Conservation (phyloP, 2,888 invertebrate genomes). For the Drosophila subsilvestris region DNA sequence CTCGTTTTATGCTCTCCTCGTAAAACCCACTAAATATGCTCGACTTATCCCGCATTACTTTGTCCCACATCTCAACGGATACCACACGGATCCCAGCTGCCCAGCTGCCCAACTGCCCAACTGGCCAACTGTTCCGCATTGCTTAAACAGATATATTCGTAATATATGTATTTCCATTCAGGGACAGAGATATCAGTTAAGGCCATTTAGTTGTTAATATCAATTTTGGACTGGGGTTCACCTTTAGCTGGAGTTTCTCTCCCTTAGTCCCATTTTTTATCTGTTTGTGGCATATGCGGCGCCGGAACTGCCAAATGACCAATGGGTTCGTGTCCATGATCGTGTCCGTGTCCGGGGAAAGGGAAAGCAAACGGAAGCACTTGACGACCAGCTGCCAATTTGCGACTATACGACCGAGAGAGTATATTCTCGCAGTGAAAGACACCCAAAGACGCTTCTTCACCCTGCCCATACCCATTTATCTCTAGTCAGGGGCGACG, state of each 20-base stretch:
- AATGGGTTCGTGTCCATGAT: constrained; percentile 6
- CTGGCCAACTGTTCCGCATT: constrained; percentile 36
- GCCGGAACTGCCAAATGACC: constrained; percentile 63
- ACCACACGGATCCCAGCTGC: neutral
- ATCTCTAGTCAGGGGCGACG: constrained; percentile 70
- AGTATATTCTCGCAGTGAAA: constrained; percentile 1
- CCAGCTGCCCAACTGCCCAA: constrained; percentile 35
- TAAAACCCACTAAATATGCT: constrained; percentile 73
- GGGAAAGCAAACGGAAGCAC: constrained; percentile 68
- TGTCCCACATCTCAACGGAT: constrained; percentile 27
- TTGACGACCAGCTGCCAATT: constrained; percentile 78
- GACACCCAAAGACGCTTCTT: constrained; percentile 33
- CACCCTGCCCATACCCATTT: constrained; percentile 23
- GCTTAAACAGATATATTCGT: constrained; percentile 13
- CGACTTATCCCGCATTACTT: constrained; percentile 73
- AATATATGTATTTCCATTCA: constrained; percentile 1
- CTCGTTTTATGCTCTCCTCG: constrained; percentile 38
- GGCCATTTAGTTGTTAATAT: constrained; percentile 37
- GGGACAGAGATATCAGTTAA: constrained; percentile 28
- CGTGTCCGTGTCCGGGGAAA: constrained; percentile 10
- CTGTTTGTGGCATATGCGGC: constrained; percentile 65
- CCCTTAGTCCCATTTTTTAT: constrained; percentile 29
- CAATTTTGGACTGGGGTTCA: constrained; percentile 6
- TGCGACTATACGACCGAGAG: constrained; percentile 45
- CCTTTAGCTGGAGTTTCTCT: constrained; percentile 26